Conservation (phyloP, 2,113 vertebrate genomes). For the Paedocypris sp. region DNA sequence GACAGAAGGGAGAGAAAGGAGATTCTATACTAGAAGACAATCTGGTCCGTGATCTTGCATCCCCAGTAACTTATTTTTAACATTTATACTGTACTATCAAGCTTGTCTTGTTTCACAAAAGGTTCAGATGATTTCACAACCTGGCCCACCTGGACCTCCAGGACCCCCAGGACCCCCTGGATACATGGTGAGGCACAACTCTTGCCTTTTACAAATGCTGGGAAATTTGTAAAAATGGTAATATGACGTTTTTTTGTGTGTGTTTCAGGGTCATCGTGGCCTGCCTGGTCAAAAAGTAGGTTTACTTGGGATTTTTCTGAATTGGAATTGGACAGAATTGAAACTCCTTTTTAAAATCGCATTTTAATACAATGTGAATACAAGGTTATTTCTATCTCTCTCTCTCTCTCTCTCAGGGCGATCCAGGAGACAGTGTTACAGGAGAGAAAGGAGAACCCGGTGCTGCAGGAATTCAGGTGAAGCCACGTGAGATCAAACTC, state of each 20-base stretch:
- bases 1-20: slow-evolving; percentile 79
- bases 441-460: slow-evolving; percentile 35
- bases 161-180: slow-evolving; percentile 38
- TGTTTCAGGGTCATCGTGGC: slow-evolving; percentile 37
- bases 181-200: slow-evolving; percentile 30
- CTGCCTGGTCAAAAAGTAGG: slow-evolving; percentile 34
- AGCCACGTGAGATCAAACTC: not conserved
- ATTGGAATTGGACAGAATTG: no score
- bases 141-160: slow-evolving; percentile 37
- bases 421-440: slow-evolving; percentile 29
- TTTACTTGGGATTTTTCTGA: not conserved
- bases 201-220: not conserved
- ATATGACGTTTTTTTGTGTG: not conserved
- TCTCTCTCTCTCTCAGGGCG: slow-evolving; percentile 27
- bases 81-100: not conserved
- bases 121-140: slow-evolving; percentile 42
- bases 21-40: slow-evolving; percentile 76
- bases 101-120: not conserved
- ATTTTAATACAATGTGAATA: no score
- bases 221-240: no score
- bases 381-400: not conserved
- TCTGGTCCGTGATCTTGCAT: slow-evolving; percentile 62
- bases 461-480: slow-evolving; percentile 30
- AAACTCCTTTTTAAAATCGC: no score
- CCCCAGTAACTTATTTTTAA: not conserved